Evolutionary conservation across 1,140 invertebrate species (phyloP), one percentile per base, ranked within the genome.

Genomic region (Bombus confusus): DNA sequence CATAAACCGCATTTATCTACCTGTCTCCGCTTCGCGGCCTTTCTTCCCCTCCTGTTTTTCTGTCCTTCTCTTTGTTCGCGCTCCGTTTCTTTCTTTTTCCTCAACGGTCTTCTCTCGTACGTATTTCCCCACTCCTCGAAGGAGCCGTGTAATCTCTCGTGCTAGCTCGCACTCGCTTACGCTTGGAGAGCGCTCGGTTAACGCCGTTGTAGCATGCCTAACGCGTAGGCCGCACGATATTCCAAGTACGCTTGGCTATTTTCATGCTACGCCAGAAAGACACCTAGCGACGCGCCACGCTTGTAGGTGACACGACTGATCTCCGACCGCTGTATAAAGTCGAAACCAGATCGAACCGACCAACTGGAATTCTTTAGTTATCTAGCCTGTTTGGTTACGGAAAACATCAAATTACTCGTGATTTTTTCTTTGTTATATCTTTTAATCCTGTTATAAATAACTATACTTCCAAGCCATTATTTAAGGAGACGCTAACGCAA

Each of bases 231-330:
- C 78, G 88, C 72, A 72, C 84, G 87, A 90, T 92, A 92, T 92
- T 92, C 91, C 91, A 87, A 92, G 91, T 91, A 92, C 86, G 88
- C 86, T 86, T 62, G 86, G 86, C 90, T 88, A 91, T 92, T 92
- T 92, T 92, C 91, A 92, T 86, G 91, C 88, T 90, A 91, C 88
- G 83, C 83, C 76, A 86, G 83, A 86, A 90, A 91, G 86, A 87
- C 81, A 88, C 83, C 81, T 82, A 87, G 66, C 83, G 59, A 85
- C 87, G 83, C 88, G 80, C 75, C 75, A 80, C 76, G 64, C 68
- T 82, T 86, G 28, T 72, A 71, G 80, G 73, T 80, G 87, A 83
- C 87, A 77, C 68, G 52, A 69, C 75, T 28, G 72, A 72, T 68
- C 83, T 69, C 78, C 34, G 62, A 83, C 37, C 57, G 83, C 72